phyloP scores from a whole-genome alignment of 2,113 vertebrate genomes.

The Camarhynchus parvulus region DNA sequence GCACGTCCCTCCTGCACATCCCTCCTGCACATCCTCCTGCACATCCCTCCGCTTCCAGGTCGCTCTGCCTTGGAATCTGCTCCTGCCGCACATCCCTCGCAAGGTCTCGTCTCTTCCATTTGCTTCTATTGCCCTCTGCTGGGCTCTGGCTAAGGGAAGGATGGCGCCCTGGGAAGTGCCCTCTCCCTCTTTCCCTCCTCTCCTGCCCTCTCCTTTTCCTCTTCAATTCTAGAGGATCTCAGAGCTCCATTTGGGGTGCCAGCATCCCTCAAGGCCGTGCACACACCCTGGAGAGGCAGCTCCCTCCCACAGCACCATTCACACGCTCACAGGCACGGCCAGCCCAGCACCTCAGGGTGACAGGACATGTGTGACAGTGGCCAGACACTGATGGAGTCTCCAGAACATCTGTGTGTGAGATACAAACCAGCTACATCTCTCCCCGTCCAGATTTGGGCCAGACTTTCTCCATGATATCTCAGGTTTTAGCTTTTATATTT shows the following conservation, averaged over 20 bases:
- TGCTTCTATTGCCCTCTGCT: conserved; percentile 68
- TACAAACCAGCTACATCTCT: not conserved
- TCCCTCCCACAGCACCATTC: not conserved
- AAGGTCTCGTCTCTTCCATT: conserved; percentile 12
- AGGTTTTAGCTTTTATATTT: not conserved
- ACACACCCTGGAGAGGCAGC: not conserved
- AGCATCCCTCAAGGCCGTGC: rapidly evolving
- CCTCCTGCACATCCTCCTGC: not conserved
- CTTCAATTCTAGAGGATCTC: not conserved
- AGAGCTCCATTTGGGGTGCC: not conserved
- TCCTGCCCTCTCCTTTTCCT: not conserved
- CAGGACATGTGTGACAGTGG: rapidly evolving
- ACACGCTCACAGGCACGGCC: rapidly evolving
- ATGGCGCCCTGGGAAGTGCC: not conserved
- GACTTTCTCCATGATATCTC: not conserved
- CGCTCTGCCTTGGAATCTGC: not conserved
- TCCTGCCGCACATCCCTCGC: not conserved
- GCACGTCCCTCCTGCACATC: not conserved
- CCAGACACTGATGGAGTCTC: rapidly evolving
- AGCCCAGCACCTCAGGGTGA: rapidly evolving
- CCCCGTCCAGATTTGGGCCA: rapidly evolving
- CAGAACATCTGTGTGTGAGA: rapidly evolving
- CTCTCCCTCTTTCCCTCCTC: too few species aligned
- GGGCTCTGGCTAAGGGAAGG: not conserved
- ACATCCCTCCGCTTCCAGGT: not conserved